Evolutionary conservation across 1,140 invertebrate species (phyloP).

Genomic region (Eriocheir sinensis): DNA sequence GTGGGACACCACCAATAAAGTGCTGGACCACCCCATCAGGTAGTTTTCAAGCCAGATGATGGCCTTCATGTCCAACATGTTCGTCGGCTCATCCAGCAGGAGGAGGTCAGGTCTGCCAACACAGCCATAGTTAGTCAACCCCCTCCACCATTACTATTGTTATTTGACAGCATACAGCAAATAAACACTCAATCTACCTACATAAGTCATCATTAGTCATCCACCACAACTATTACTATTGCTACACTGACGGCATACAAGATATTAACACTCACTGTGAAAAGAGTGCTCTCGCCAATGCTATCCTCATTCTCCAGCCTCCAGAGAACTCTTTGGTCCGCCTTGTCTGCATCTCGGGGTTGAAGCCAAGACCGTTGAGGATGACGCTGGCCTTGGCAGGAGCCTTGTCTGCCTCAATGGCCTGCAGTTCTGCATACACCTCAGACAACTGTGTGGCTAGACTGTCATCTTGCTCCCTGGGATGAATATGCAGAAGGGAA

Average conservation of each 20-base stretch:
- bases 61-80: conserved; percentile 86
- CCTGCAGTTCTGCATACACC: conserved; percentile 97
- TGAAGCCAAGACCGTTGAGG: conserved; percentile 98
- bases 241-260: too few species aligned
- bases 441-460: conserved; percentile 86
- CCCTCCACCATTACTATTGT: too few species aligned
- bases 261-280: conserved; percentile 79
- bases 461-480: conserved; percentile 85
- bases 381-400: conserved; percentile 97
- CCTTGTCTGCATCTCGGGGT: conserved; percentile 95
- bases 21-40: conserved; percentile 98
- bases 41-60: conserved; percentile 99
- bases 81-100: conserved; percentile 96
- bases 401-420: conserved; percentile 97
- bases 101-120: conserved; percentile 93
- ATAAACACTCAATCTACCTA: too few species aligned
- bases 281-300: conserved; percentile 93
- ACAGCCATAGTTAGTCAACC: too few species aligned
- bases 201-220: too few species aligned
- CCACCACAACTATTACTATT: too few species aligned
- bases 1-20: conserved; percentile 98
- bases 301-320: conserved; percentile 99
- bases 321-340: conserved; percentile 98
- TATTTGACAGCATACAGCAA: too few species aligned
- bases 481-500: neutral